Evolutionary conservation across 2,888 invertebrate species (phyloP), one percentile per base, ranked within the genome.

Genomic region (Teleiodes luculella): DNA sequence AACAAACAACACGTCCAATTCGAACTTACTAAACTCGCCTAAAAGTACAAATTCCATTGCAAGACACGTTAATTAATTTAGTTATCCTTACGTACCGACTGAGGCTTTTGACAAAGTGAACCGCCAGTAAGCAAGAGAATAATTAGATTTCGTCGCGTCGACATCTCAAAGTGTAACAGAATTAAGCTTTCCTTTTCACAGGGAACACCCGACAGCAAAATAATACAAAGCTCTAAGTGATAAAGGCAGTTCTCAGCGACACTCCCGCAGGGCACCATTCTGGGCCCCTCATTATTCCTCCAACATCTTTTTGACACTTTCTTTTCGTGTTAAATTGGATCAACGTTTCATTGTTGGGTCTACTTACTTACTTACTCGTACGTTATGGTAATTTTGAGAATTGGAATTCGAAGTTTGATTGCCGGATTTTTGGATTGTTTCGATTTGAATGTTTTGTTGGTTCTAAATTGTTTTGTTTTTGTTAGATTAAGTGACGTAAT

Each of bases 111-210:
- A 87, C 80, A 80, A 87, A 76, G 82, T 83, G 78, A 81, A 78
- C 74, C 78, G 70, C 66, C 67, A 72, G 68, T 70, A 70, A 74
- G 74, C 74, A 76, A 72, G 68, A 69, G 77, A 76, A 77, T 88
- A 89, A 89, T 86, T 86, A 85, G 82, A 86, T 87, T 86, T 81
- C 82, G 83, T 81, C 81, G 79, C 78, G 82, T 76, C 85, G 86
- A 82, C 86, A 83, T 89, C 88, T 89, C 88, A 84, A 88, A 88
- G 86, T 83, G 83, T 86, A 89, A 88, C 85, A 72, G 77, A 88
- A 88, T 88, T 88, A 88, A 84, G 81, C 80, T 81, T 82, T 85
- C 84, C 86, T 85, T 83, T 86, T 83, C 83, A 83, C 82, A 72
- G 69, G 72, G 73, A 73, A 77, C 75, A 75, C 71, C 76, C 78